Percentiles rank a stretch among this genome's conserved stretches.
These are phyloP conservation scores for Falco novaeseelandiae DNA, from an alignment of 2,797 vertebrate genomes.

Conservation along the genomic window DNA sequence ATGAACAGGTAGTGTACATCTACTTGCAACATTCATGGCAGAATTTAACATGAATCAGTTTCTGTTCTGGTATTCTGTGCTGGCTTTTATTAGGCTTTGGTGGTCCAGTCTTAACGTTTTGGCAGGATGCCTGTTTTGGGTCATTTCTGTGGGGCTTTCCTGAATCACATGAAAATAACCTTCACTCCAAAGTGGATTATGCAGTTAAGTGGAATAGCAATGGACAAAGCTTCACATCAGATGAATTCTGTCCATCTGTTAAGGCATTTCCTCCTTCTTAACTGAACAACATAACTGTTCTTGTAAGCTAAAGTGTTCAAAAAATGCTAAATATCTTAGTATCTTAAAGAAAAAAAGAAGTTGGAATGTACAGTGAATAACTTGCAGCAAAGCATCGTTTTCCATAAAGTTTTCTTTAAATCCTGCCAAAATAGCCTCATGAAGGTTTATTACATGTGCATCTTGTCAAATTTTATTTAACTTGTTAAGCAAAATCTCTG, in stretches of 20 bases:
- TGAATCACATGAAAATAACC: neutral
- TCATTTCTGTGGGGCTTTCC: neutral
- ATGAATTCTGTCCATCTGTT: neutral
- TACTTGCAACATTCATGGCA: neutral
- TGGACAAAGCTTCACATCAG: neutral
- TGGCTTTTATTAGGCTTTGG: neutral
- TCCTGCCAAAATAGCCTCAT: neutral
- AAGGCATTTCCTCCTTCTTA: neutral
- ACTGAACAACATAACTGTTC: neutral
- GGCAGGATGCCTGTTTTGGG: neutral
- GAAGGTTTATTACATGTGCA: neutral
- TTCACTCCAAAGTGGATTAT: neutral
- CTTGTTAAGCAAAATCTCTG: neutral
- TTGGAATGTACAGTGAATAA: neutral
- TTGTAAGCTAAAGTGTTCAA: neutral
- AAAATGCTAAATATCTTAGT: neutral
- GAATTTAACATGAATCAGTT: neutral
- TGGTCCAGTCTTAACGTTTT: neutral
- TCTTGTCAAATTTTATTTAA: neutral
- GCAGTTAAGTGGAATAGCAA: neutral
- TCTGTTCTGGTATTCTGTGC: neutral
- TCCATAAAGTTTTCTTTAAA: neutral
- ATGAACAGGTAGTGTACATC: neutral
- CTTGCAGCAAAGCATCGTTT: neutral
- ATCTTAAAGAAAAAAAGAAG: neutral